Conservation (phyloP, 2,113 vertebrate genomes). For the Cyanistes caeruleus region DNA sequence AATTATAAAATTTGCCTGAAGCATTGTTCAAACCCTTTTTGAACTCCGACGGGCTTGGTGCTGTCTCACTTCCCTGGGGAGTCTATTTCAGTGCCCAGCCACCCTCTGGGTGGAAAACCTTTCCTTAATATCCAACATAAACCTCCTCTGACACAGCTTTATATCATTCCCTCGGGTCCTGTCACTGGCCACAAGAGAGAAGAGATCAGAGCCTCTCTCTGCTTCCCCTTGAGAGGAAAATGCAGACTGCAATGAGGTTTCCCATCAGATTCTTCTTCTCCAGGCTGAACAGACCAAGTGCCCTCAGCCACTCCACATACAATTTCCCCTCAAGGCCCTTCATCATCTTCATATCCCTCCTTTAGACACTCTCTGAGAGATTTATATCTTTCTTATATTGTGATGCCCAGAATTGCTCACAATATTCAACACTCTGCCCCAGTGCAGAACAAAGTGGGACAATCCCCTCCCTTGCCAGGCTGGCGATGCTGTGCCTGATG, state of each 20-base stretch:
- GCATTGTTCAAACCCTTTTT: not conserved
- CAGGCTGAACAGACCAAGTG: not conserved
- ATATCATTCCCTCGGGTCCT: not conserved
- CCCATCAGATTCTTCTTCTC: not conserved
- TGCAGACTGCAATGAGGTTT: not conserved
- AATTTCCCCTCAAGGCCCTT: not conserved
- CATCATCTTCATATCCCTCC: not conserved
- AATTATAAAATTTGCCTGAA: not conserved
- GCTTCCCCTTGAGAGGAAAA: not conserved
- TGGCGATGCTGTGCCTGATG: not conserved
- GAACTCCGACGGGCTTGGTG: not conserved
- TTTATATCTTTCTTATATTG: not conserved
- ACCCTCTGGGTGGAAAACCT: fast-evolving
- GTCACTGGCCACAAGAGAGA: not conserved
- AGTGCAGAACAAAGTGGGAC: not conserved
- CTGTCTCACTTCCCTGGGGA: not conserved
- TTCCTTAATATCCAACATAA: not conserved
- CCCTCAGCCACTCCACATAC: not conserved
- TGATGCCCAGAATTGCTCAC: not conserved
- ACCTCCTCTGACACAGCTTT: not conserved
- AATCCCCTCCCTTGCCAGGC: not conserved
- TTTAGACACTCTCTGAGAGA: not conserved
- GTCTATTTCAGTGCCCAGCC: not conserved
- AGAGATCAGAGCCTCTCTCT: not conserved
- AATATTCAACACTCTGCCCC: not conserved